phyloP scores from a whole-genome alignment of 2,888 invertebrate genomes.

The Lypha dubia region DNA sequence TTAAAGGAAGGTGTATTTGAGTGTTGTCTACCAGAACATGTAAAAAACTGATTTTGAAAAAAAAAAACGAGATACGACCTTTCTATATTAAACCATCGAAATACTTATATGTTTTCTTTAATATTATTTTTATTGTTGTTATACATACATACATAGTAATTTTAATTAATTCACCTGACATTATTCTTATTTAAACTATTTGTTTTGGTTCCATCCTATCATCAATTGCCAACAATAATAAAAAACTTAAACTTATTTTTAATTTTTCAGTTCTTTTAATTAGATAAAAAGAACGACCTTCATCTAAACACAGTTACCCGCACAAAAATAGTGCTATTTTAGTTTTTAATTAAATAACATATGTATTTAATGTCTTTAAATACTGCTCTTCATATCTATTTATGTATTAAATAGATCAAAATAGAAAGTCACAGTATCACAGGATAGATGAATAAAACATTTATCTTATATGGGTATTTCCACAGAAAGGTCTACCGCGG shows the following conservation, averaged over 20 bases:
- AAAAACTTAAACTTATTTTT: conserved; percentile 64
- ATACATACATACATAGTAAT: conserved; percentile 7
- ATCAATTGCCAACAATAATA: conserved; percentile 24
- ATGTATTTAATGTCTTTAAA: conserved; percentile 25
- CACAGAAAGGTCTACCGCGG: too few species aligned
- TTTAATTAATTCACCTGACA: conserved; percentile 51
- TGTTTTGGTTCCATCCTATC: conserved; percentile 7
- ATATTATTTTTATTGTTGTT: conserved; percentile 42
- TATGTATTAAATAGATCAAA: conserved; percentile 6
- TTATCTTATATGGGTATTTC: too few species aligned
- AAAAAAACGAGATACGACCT: too few species aligned
- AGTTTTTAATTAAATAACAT: conserved; percentile 10
- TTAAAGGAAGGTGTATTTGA: too few species aligned
- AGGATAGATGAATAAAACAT: background rate
- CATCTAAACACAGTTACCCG: conserved; percentile 51
- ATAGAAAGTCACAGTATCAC: background rate
- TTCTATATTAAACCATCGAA: too few species aligned
- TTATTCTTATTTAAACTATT: conserved; percentile 49
- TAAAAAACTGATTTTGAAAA: too few species aligned
- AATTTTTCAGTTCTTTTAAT: conserved; percentile 45
- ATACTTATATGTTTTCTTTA: conserved; percentile 10
- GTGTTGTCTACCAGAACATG: too few species aligned
- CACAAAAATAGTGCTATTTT: conserved; percentile 33
- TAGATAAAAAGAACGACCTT: conserved; percentile 50
- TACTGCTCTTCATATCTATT: conserved; percentile 44